Conservation (phyloP, 2,888 invertebrate species). For the Synanthedon formicaeformis region DNA sequence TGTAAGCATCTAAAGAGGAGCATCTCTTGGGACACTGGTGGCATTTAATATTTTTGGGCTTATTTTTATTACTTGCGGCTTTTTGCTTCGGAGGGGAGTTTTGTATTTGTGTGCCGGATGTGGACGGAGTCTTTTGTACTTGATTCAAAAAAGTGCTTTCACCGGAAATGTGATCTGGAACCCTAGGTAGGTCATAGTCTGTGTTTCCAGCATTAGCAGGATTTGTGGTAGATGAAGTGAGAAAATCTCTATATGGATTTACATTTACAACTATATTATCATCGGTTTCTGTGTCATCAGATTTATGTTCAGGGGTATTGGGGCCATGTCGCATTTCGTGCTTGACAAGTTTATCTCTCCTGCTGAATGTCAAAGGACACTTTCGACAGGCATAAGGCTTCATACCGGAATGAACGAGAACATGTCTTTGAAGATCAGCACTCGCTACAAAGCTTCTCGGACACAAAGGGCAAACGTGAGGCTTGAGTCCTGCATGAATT, state of each 20-base stretch:
- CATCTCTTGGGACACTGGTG: conserved; percentile 65
- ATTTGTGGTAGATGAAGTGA: conserved; percentile 47
- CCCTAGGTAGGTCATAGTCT: conserved; percentile 58
- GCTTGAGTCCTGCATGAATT: conserved; percentile 78
- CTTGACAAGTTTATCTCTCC: conserved; percentile 76
- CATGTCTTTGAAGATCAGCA: conserved; percentile 75
- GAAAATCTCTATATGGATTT: conserved; percentile 68
- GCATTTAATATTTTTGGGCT: conserved; percentile 64
- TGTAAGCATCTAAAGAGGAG: conserved; percentile 61
- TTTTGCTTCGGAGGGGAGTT: conserved; percentile 37
- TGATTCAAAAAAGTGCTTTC: conserved; percentile 56
- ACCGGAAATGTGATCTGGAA: conserved; percentile 65
- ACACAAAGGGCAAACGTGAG: conserved; percentile 78
- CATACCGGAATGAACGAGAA: conserved; percentile 74
- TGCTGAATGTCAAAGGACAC: conserved; percentile 75
- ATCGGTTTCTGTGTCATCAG: conserved; percentile 39
- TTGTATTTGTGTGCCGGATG: conserved; percentile 30
- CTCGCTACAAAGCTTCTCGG: conserved; percentile 79
- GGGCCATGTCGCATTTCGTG: conserved; percentile 75
- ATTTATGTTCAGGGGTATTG: conserved; percentile 30
- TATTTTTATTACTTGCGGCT: conserved; percentile 39
- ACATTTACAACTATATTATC: conserved; percentile 71
- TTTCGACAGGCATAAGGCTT: conserved; percentile 75
- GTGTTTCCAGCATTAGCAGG: conserved; percentile 29
- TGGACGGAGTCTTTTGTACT: conserved; percentile 40